phyloP scores from a whole-genome alignment of 1,140 invertebrate species.

The Zophobas atratus region DNA sequence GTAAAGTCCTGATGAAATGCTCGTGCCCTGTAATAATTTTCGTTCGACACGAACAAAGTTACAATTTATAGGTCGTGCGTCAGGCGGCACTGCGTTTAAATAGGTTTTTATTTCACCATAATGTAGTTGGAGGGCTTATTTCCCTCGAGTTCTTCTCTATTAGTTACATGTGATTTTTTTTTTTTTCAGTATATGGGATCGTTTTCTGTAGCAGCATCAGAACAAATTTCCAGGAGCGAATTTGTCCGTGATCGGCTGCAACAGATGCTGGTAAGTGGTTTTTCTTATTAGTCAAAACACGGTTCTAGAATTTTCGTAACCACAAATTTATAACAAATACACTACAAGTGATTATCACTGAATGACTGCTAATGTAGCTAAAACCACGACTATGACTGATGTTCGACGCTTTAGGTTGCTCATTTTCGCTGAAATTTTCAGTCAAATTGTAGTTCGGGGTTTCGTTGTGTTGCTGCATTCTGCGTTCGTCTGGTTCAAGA shows the following conservation, averaged over 20 bases:
- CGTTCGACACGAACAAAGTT: conserved; percentile 17
- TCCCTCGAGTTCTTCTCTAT: conserved; percentile 16
- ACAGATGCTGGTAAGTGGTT: conserved; percentile 75
- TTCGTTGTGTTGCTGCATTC: not conserved
- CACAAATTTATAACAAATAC: not conserved
- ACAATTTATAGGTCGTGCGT: conserved; percentile 8
- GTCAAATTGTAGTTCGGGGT: conserved; percentile 17
- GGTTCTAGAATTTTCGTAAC: not conserved
- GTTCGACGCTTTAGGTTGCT: not conserved
- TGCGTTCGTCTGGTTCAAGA: conserved; percentile 14
- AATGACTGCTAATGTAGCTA: not conserved
- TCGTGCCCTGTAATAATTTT: conserved; percentile 21
- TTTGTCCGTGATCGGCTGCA: conserved; percentile 74
- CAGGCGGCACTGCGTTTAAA: not conserved
- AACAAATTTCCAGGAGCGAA: conserved; percentile 76
- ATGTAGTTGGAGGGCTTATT: conserved; percentile 24
- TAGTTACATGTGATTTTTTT: conserved; percentile 51
- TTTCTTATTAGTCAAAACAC: conserved; percentile 12
- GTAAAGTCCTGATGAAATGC: conserved; percentile 18
- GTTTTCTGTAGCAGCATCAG: conserved; percentile 78
- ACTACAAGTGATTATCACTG: not conserved
- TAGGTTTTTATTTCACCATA: conserved; percentile 20
- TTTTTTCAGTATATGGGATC: conserved; percentile 83
- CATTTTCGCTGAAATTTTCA: not conserved
- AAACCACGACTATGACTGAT: not conserved